Evolutionary conservation across 2,888 invertebrate genomes (phyloP).

Genomic region (Coecobrya sp.): DNA sequence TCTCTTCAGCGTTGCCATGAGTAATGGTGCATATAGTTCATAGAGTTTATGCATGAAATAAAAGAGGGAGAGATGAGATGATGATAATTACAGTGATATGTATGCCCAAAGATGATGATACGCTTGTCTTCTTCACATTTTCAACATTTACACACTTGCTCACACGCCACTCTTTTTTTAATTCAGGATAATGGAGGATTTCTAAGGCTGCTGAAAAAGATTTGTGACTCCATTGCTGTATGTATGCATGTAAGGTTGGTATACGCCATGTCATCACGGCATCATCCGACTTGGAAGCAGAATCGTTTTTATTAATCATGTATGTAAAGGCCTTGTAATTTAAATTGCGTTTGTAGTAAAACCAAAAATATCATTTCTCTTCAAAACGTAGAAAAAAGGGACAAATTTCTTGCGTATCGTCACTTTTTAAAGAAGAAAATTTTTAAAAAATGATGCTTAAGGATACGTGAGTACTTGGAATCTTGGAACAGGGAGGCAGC

Average conservation of each 20-base stretch:
- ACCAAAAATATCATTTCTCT: too few relatives aligned
- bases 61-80: conserved; percentile 10
- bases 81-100: conserved; percentile 74
- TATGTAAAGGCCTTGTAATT: too few relatives aligned
- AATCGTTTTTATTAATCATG: too few relatives aligned
- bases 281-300: not conserved
- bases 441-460: too few relatives aligned
- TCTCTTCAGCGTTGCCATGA: conserved; percentile 43
- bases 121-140: conserved; percentile 69
- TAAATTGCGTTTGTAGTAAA: too few relatives aligned
- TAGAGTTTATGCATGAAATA: conserved; percentile 48
- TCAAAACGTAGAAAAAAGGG: too few relatives aligned
- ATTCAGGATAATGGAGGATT: not conserved
- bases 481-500: conserved; percentile 23
- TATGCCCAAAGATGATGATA: conserved; percentile 72
- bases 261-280: not conserved
- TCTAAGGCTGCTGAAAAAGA: conserved; percentile 15
- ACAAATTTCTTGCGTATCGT: too few relatives aligned
- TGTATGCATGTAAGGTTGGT: not conserved
- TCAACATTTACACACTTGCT: conserved; percentile 49
- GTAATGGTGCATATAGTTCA: conserved; percentile 67
- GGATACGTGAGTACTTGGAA: not conserved
- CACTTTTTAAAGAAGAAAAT: not conserved
- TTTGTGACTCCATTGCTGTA: not conserved
- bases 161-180: conserved; percentile 26